Evolutionary conservation across 2,797 vertebrate species (phyloP).

Genomic region (Lerista edwardsae): DNA sequence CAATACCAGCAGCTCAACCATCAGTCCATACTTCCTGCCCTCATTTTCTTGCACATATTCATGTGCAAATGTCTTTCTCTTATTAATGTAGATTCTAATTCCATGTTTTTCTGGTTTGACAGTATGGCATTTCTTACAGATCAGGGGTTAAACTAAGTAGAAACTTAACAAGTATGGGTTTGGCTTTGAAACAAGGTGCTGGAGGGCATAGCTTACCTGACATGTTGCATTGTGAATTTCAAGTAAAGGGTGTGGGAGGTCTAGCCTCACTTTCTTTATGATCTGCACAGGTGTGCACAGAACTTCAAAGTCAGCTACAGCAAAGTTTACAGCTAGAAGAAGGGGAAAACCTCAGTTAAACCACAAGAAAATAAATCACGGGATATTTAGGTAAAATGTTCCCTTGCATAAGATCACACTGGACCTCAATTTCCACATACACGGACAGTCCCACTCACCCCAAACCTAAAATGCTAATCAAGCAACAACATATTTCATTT

Average conservation of each 20-base stretch:
- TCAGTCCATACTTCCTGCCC: too few relatives aligned
- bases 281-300: conserved; percentile 77
- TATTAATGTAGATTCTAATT: neutral
- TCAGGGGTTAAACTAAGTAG: conserved; percentile 71
- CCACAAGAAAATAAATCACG: conserved; percentile 37
- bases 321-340: conserved; percentile 58
- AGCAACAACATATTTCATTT: conserved; percentile 7
- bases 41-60: too few relatives aligned
- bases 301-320: conserved; percentile 74
- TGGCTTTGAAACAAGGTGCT: conserved; percentile 75
- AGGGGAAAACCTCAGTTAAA: conserved; percentile 28
- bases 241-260: conserved; percentile 76
- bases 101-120: conserved; percentile 19
- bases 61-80: too few relatives aligned
- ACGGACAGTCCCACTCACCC: neutral
- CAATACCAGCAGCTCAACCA: too few relatives aligned
- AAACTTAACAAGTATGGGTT: conserved; percentile 65
- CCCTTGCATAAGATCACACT: conserved; percentile 27
- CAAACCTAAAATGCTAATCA: neutral
- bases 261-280: conserved; percentile 69
- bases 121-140: conserved; percentile 32
- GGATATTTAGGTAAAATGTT: conserved; percentile 41
- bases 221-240: conserved; percentile 72
- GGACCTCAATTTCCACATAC: conserved; percentile 35
- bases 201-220: conserved; percentile 77